Conservation (phyloP, 2,113 vertebrate species). For the Chiloscyllium plagiosum region DNA sequence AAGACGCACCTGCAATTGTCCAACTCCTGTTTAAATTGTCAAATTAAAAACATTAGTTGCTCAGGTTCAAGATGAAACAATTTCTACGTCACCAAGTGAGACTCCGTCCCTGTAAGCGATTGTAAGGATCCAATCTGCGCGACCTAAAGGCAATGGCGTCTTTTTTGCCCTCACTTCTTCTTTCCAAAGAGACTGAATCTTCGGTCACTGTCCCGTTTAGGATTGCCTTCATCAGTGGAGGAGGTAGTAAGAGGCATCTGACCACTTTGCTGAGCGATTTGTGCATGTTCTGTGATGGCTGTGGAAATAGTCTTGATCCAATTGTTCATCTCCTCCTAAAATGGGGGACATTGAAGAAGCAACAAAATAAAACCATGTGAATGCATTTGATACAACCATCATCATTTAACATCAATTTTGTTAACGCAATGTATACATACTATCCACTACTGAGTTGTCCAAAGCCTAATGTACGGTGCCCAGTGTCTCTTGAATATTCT, state of each 20-base stretch:
- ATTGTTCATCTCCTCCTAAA: constrained; percentile 76
- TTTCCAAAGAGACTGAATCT: constrained; percentile 31
- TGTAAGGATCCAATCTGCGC: background rate
- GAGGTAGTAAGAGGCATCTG: constrained; percentile 84
- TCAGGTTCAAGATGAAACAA: background rate
- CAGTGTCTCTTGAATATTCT: background rate
- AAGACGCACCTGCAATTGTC: background rate
- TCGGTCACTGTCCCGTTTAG: constrained; percentile 67
- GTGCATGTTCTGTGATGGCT: constrained; percentile 71
- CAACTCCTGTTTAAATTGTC: background rate
- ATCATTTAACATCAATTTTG: background rate
- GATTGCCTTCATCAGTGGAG: constrained; percentile 81
- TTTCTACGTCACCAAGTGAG: background rate
- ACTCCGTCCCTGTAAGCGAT: background rate
- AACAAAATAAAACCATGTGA: background rate
- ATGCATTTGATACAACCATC: background rate
- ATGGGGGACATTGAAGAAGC: background rate
- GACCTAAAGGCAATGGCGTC: background rate
- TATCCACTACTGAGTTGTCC: background rate
- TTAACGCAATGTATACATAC: background rate
- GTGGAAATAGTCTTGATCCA: constrained; percentile 69
- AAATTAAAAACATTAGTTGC: constrained; percentile 2
- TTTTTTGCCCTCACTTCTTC: constrained; percentile 47
- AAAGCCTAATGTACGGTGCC: too few species aligned
- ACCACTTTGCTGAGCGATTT: constrained; percentile 76